Evolutionary conservation across 2,888 invertebrate genomes (phyloP).

Genomic region (Cephus runcator): DNA sequence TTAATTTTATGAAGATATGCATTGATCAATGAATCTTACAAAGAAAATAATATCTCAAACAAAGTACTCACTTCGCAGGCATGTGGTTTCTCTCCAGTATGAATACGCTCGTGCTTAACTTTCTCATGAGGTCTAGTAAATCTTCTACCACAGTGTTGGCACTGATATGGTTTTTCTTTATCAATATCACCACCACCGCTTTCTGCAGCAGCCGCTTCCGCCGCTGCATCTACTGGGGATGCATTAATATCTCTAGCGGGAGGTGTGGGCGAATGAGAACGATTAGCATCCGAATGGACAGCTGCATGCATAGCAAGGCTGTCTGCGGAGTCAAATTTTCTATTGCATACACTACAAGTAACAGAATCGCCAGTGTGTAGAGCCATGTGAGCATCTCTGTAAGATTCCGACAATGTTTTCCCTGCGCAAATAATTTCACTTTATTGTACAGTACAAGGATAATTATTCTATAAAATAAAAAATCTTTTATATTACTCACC

Average conservation of each 20-base stretch:
- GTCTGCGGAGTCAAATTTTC: slow-evolving; percentile 74
- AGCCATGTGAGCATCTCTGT: slow-evolving; percentile 74
- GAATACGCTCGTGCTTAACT: slow-evolving; percentile 86
- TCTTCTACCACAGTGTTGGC: slow-evolving; percentile 77
- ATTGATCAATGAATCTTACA: slow-evolving; percentile 2
- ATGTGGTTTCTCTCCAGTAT: slow-evolving; percentile 84
- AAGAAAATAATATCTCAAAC: neutral
- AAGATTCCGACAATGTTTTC: slow-evolving; percentile 64
- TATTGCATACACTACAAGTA: slow-evolving; percentile 77
- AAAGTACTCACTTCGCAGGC: slow-evolving; percentile 70
- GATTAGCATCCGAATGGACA: slow-evolving; percentile 68
- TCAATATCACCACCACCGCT: slow-evolving; percentile 22
- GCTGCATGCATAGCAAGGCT: slow-evolving; percentile 80
- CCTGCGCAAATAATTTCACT: slow-evolving; percentile 33
- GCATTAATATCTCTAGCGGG: slow-evolving; percentile 14
- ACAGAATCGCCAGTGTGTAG: slow-evolving; percentile 72
- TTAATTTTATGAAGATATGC: slow-evolving; percentile 1
- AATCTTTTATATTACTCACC: slow-evolving; percentile 38
- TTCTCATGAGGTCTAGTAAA: slow-evolving; percentile 83
- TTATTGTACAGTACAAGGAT: neutral
- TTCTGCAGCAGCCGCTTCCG: neutral
- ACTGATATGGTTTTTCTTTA: slow-evolving; percentile 71
- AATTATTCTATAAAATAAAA: neutral
- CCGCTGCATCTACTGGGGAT: slow-evolving; percentile 8
- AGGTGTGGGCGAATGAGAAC: slow-evolving; percentile 42